A percentile compares a stretch with the other conserved stretches of the same genome.
phyloP scores from a whole-genome alignment of 2,113 vertebrate genomes.

The Hydrolagus affinis region DNA sequence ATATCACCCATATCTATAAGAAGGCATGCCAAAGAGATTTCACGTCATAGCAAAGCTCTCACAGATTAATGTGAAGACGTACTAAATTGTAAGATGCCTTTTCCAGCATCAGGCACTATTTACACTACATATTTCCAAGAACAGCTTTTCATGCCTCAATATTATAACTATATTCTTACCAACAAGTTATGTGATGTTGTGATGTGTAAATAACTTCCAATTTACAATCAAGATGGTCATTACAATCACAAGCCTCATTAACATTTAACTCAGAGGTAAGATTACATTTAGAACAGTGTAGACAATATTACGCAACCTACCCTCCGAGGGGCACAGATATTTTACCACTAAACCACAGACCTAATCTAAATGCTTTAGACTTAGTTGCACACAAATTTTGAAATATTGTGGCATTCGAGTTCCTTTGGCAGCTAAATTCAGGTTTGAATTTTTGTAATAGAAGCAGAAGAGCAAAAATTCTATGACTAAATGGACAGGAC shows the following conservation, averaged over 20 bases:
- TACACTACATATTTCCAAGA: too few relatives aligned
- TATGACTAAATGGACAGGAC: background rate
- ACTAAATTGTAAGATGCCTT: too few relatives aligned
- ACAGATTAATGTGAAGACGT: too few relatives aligned
- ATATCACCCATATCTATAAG: too few relatives aligned
- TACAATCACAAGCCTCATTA: background rate
- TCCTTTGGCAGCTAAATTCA: background rate
- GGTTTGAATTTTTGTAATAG: background rate
- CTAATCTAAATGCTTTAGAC: too few relatives aligned
- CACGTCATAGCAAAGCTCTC: too few relatives aligned
- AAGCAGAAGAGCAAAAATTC: background rate
- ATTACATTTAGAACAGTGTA: background rate
- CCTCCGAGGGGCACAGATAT: background rate
- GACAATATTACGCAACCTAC: background rate
- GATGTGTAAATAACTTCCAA: background rate
- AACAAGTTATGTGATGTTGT: background rate
- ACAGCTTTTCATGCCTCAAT: too few relatives aligned
- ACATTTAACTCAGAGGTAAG: background rate
- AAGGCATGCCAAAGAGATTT: too few relatives aligned
- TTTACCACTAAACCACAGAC: too few relatives aligned
- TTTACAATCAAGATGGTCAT: background rate
- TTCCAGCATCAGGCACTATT: too few relatives aligned
- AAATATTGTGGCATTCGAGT: background rate
- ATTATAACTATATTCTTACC: too few relatives aligned
- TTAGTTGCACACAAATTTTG: background rate